phyloP scores from a whole-genome alignment of 37 sponge, comb jelly and placozoan genomes.

The Ianthella basta region DNA sequence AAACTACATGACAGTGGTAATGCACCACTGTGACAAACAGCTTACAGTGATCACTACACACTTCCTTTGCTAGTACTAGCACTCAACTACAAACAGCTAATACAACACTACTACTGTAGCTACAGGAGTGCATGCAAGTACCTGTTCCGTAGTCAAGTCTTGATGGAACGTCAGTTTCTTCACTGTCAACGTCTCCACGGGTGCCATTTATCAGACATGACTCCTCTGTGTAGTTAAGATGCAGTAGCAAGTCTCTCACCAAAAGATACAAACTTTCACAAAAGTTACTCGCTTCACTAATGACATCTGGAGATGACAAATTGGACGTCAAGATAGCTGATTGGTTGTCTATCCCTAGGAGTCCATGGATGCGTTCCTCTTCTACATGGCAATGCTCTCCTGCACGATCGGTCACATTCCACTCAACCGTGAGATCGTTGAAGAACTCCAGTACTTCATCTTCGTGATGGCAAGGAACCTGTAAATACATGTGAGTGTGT shows the following conservation, averaged over 20 bases:
- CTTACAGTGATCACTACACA: no score
- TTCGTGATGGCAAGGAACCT: constrained; percentile 24
- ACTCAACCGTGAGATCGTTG: background rate
- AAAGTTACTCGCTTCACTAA: background rate
- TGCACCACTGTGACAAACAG: no score
- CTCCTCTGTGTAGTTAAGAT: constrained; percentile 39
- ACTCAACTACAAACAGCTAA: no score
- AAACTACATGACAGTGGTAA: no score
- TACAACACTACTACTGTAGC: no score
- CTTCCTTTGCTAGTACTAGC: no score
- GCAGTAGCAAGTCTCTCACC: constrained; percentile 23
- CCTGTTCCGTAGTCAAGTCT: background rate
- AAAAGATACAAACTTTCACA: background rate
- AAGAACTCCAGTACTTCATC: constrained; percentile 4
- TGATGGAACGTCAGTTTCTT: background rate
- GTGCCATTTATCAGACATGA: constrained; percentile 42
- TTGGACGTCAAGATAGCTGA: background rate
- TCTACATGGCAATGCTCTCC: background rate
- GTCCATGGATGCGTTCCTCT: background rate
- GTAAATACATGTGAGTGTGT: no score
- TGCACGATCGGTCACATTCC: constrained; percentile 4
- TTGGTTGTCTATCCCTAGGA: background rate
- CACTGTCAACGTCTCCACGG: background rate
- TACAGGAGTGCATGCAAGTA: background rate
- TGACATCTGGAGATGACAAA: no score